These are phyloP conservation scores for Salvelinus sp. DNA, from an alignment of 2,113 vertebrate species.

Conservation along the genomic window DNA sequence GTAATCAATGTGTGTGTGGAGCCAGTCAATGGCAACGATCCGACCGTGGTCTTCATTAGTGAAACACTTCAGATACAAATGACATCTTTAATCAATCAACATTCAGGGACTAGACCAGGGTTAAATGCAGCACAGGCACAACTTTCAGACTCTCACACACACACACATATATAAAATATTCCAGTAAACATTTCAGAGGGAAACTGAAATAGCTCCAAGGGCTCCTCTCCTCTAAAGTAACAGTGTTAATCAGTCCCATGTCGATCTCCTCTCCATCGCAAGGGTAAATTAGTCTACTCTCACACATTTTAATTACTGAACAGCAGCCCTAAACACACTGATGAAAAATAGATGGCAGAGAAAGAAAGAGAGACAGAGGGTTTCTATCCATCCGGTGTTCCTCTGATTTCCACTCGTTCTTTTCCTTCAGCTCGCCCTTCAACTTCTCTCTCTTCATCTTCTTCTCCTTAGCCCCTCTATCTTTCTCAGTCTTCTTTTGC, in stretches of 20 bases:
- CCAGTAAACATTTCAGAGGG: constrained; percentile 64
- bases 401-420: neutral
- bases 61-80: constrained; percentile 95
- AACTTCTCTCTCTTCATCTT: constrained; percentile 2
- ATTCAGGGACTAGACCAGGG: constrained; percentile 57
- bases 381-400: constrained; percentile 19
- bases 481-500: constrained; percentile 12
- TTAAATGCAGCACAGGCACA: constrained; percentile 73
- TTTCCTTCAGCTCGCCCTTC: constrained; percentile 22
- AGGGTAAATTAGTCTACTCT: constrained; percentile 63
- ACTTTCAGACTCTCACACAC: constrained; percentile 50
- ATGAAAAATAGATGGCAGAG: constrained; percentile 59
- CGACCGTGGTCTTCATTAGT: constrained; percentile 96
- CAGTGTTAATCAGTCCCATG: constrained; percentile 62
- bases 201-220: constrained; percentile 61
- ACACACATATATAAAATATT: constrained; percentile 52
- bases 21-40: constrained; percentile 93
- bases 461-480: neutral
- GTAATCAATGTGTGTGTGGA: constrained; percentile 88
- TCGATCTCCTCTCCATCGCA: constrained; percentile 53
- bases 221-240: constrained; percentile 15
- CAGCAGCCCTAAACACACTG: constrained; percentile 51
- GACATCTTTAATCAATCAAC: constrained; percentile 93
- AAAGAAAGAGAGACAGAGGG: constrained; percentile 2
- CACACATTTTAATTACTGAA: constrained; percentile 61